Conservation (phyloP, 2,113 vertebrate species). For the Aplodontia rufa region DNA sequence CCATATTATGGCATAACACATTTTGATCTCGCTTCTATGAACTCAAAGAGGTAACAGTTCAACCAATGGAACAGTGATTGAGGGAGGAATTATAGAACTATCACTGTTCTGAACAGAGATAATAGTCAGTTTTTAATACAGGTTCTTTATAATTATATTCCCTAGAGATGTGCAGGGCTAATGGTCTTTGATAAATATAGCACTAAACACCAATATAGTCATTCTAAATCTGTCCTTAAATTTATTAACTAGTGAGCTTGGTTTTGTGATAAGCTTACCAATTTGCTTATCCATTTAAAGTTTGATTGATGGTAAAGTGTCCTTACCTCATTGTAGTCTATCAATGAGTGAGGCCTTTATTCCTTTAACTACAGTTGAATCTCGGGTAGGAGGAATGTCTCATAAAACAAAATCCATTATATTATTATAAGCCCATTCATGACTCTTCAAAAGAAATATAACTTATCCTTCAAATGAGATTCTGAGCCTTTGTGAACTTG, state of each 20-base stretch:
- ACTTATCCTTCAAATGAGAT: background rate
- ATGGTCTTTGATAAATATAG: conserved; percentile 12
- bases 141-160: background rate
- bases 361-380: conserved; percentile 15
- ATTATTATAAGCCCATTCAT: background rate
- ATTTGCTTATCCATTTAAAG: background rate
- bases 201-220: background rate
- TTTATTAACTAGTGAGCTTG: conserved; percentile 3
- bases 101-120: too few species aligned
- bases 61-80: background rate
- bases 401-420: conserved; percentile 6
- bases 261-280: background rate
- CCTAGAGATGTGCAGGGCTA: background rate
- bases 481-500: conserved; percentile 12
- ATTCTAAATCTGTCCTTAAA: conserved; percentile 9
- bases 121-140: background rate
- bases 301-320: background rate
- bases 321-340: background rate
- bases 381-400: conserved; percentile 3
- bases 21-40: background rate
- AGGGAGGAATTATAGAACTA: background rate
- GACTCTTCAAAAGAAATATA: background rate
- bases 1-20: background rate
- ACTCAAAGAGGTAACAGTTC: background rate
- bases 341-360: background rate